Evolutionary conservation across 2,888 invertebrate species (phyloP).

Genomic region (Lycophotia porphyrea): DNA sequence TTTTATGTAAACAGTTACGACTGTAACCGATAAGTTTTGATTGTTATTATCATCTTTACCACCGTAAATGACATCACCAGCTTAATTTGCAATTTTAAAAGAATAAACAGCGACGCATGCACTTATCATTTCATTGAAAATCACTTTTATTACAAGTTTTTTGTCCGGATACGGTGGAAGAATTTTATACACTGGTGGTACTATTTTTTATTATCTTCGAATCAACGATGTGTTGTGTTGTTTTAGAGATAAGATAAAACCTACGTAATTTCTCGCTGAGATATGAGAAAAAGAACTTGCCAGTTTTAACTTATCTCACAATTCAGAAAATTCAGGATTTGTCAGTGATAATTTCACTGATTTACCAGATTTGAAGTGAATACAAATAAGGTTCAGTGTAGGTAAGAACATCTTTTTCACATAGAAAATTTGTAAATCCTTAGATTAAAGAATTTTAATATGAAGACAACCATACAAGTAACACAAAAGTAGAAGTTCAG

Average conservation of each 20-base stretch:
- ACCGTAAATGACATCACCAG: constrained; percentile 61
- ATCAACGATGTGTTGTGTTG: constrained; percentile 58
- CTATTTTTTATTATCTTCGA: constrained; percentile 55
- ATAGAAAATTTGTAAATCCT: not conserved
- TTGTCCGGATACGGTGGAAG: constrained; percentile 39
- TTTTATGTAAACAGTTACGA: constrained; percentile 34
- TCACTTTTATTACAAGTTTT: constrained; percentile 7
- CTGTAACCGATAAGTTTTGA: constrained; percentile 30
- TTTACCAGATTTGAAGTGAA: constrained; percentile 21
- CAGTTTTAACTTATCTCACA: constrained; percentile 49
- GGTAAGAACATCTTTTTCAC: constrained; percentile 12
- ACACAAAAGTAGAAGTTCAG: not conserved
- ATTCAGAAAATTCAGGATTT: constrained; percentile 33
- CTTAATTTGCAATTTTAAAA: constrained; percentile 54
- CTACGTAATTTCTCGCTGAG: constrained; percentile 56
- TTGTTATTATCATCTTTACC: constrained; percentile 45
- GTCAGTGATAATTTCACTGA: constrained; percentile 31
- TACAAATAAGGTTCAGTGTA: constrained; percentile 1
- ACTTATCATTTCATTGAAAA: constrained; percentile 36
- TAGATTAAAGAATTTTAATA: not conserved
- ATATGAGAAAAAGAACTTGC: constrained; percentile 57
- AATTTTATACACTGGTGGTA: constrained; percentile 43
- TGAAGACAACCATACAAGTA: constrained; percentile 5
- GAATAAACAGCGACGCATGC: constrained; percentile 28
- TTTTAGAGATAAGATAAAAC: constrained; percentile 64